phyloP scores from a whole-genome alignment of 1,140 invertebrate species.

The Pogonus chalceus region DNA sequence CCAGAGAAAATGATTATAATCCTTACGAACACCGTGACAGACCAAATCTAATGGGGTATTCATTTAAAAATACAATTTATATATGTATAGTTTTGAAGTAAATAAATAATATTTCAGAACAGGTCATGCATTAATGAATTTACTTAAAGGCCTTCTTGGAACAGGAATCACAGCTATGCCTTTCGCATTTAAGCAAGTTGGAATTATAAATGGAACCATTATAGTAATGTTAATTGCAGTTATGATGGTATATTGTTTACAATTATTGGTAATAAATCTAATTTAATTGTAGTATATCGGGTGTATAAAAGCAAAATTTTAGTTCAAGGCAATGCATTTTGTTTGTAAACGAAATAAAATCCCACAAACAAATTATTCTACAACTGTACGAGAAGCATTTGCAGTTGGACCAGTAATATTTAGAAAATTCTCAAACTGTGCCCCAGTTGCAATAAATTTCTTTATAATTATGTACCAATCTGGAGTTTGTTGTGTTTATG shows the following conservation, averaged over 20 bases:
- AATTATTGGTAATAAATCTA: conserved; percentile 46
- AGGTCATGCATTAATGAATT: conserved; percentile 51
- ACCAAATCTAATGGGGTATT: background rate
- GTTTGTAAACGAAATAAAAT: conserved; percentile 15
- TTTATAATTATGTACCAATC: conserved; percentile 67
- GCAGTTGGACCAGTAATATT: conserved; percentile 26
- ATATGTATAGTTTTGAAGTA: too few species aligned
- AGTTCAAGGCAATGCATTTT: conserved; percentile 19
- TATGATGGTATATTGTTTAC: conserved; percentile 59
- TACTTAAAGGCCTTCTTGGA: conserved; percentile 59
- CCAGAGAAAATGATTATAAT: background rate
- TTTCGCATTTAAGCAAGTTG: conserved; percentile 56
- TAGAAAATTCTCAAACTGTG: conserved; percentile 19
- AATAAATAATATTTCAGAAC: conserved; percentile 38
- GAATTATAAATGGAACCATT: conserved; percentile 49
- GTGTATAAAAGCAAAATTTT: too few species aligned
- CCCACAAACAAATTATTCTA: conserved; percentile 30
- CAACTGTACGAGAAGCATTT: conserved; percentile 35
- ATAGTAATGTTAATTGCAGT: conserved; percentile 50
- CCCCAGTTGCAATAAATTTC: conserved; percentile 44
- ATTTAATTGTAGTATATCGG: background rate
- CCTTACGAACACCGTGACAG: background rate
- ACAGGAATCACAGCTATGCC: conserved; percentile 70
- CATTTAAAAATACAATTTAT: background rate
- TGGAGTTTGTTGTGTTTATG: conserved; percentile 75